These are phyloP conservation scores for Meleagris gallopavo DNA, from an alignment of 2,113 vertebrate species.

Conservation along the genomic window DNA sequence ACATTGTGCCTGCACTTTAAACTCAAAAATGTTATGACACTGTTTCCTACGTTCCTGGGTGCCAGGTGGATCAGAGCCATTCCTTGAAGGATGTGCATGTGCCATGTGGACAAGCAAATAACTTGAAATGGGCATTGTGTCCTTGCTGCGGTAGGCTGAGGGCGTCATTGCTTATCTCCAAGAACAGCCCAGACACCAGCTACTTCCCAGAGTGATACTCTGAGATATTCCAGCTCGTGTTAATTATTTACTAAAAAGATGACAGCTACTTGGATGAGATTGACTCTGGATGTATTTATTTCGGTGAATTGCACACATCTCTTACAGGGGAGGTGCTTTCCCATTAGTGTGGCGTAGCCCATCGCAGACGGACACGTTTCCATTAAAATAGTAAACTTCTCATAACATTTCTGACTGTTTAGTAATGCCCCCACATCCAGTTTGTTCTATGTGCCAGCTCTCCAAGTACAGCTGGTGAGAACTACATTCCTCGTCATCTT, in stretches of 20 bases:
- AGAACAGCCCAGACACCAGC: constrained; percentile 1
- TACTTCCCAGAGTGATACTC: constrained; percentile 24
- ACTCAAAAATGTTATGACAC: constrained; percentile 70
- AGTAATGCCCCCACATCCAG: accelerated
- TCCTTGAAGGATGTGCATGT: constrained; percentile 54
- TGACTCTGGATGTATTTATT: neutral
- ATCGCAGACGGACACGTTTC: accelerated
- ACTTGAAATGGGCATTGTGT: constrained; percentile 28
- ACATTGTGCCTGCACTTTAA: constrained; percentile 64
- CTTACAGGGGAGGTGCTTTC: neutral
- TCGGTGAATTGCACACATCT: neutral
- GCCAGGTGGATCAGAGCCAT: constrained; percentile 73
- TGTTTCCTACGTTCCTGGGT: constrained; percentile 48
- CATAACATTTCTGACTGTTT: accelerated
- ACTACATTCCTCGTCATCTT: neutral
- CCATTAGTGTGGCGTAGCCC: neutral
- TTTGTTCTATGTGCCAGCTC: neutral
- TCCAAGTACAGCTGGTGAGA: neutral
- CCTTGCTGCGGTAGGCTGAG: constrained; percentile 25
- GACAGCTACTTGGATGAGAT: neutral
- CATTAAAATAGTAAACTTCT: neutral
- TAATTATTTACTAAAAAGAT: constrained; percentile 52
- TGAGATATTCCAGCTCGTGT: neutral
- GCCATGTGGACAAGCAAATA: constrained; percentile 26
- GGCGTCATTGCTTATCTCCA: constrained; percentile 10